These are phyloP conservation scores for Peromyscus eremicus DNA, from an alignment of 2,797 vertebrate genomes.

Conservation along the genomic window DNA sequence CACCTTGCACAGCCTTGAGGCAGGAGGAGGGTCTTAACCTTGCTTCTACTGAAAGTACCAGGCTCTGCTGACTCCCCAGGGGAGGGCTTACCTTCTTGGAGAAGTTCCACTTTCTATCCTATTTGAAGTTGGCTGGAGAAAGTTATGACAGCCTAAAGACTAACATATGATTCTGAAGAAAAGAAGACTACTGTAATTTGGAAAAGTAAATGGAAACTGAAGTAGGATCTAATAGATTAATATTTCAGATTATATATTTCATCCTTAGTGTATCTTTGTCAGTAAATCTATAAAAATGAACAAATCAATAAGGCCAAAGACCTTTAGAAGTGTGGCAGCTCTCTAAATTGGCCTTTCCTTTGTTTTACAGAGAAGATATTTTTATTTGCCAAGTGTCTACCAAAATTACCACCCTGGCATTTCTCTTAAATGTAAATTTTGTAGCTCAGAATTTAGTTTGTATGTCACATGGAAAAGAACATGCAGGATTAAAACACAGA, in stretches of 20 bases:
- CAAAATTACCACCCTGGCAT: slow-evolving; percentile 23
- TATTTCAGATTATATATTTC: slow-evolving; percentile 11
- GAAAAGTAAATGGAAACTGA: slow-evolving; percentile 1
- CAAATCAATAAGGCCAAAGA: slow-evolving; percentile 16
- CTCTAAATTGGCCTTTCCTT: slow-evolving; percentile 5
- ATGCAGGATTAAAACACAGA: slow-evolving; percentile 40
- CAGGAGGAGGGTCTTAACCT: no score
- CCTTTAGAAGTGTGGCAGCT: slow-evolving; percentile 7
- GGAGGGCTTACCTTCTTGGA: no score
- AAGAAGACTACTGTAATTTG: neutral
- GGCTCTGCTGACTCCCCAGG: no score
- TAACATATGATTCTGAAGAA: slow-evolving; percentile 20
- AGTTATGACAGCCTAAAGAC: slow-evolving; percentile 1
- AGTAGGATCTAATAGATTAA: neutral
- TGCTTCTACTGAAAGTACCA: no score
- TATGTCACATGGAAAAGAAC: slow-evolving; percentile 9
- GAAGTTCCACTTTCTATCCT: neutral
- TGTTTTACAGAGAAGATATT: slow-evolving; percentile 49
- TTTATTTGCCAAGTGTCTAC: slow-evolving; percentile 13
- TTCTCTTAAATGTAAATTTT: slow-evolving; percentile 45
- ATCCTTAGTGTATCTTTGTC: neutral
- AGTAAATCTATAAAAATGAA: slow-evolving; percentile 43
- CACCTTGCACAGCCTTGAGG: no score
- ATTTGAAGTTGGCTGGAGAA: slow-evolving; percentile 26
- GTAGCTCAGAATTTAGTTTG: slow-evolving; percentile 58